Conservation (phyloP, 2,888 invertebrate genomes). For the Blastobasis adustella region DNA sequence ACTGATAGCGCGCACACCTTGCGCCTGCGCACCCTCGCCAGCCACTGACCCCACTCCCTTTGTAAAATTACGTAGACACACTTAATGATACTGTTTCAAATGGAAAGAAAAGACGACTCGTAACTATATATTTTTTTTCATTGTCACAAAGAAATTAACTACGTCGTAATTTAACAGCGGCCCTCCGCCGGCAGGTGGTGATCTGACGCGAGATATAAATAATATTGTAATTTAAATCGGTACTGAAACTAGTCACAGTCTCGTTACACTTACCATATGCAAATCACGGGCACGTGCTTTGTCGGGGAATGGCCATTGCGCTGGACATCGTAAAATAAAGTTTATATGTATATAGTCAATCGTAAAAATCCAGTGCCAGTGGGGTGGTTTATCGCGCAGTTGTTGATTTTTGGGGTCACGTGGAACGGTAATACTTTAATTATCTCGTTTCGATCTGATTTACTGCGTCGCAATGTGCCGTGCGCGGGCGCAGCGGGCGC, state of each 20-base stretch:
- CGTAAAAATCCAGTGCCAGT: conserved; percentile 3
- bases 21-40: conserved; percentile 54
- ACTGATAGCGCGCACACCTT: conserved; percentile 70
- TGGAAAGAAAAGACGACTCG: conserved; percentile 1
- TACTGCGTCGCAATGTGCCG: conserved; percentile 20
- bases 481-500: conserved; percentile 9
- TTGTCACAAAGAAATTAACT: too few species aligned
- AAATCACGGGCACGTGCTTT: conserved; percentile 5
- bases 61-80: conserved; percentile 18
- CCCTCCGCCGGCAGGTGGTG: not conserved
- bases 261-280: too few species aligned
- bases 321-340: conserved; percentile 7
- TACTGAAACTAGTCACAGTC: too few species aligned
- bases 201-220: too few species aligned
- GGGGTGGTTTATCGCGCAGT: conserved; percentile 4
- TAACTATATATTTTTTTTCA: not conserved
- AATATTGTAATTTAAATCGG: too few species aligned
- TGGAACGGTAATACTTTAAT: conserved; percentile 9
- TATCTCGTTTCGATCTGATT: conserved; percentile 28
- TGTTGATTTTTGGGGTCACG: conserved; percentile 11
- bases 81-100: conserved; percentile 14
- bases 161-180: too few species aligned
- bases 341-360: not conserved
- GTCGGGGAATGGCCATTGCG: conserved; percentile 1
- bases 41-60: conserved; percentile 46